Evolutionary conservation across 2,113 vertebrate genomes (phyloP).

Genomic region (Sturnira hondurensis): DNA sequence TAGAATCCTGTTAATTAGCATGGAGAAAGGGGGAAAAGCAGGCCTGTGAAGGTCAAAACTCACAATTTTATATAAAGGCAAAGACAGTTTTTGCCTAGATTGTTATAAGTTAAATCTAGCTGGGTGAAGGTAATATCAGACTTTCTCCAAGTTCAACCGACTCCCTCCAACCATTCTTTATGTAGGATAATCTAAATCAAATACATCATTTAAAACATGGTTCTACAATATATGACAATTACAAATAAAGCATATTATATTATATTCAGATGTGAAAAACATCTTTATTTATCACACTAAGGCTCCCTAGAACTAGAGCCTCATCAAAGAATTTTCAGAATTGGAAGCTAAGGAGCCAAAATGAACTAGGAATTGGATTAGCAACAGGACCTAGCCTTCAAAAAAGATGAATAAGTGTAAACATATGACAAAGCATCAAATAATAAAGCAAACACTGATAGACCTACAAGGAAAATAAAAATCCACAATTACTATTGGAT

Average conservation of each 20-base stretch:
- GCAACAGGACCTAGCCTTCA: not conserved
- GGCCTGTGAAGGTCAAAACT: not conserved
- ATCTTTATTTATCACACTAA: not conserved
- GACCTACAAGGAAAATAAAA: not conserved
- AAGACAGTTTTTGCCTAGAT: not conserved
- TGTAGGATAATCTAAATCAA: not conserved
- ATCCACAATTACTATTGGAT: not conserved
- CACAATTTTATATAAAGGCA: not conserved
- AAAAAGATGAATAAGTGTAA: conserved; percentile 7
- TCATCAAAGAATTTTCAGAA: not conserved
- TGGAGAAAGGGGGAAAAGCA: not conserved
- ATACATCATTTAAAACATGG: not conserved
- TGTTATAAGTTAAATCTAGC: not conserved
- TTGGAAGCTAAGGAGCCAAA: not conserved
- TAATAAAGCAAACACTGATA: not conserved
- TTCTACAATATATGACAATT: not conserved
- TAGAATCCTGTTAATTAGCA: conserved; percentile 20
- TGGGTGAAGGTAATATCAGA: not conserved
- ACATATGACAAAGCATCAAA: not conserved
- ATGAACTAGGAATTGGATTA: not conserved
- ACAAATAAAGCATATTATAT: not conserved
- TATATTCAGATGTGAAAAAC: not conserved
- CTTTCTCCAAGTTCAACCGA: not conserved
- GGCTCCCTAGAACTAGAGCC: not conserved
- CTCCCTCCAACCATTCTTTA: not conserved